Base-by-base conservation (phyloP, 2,113 vertebrate genomes). In the Morone saxatilis region DNA sequence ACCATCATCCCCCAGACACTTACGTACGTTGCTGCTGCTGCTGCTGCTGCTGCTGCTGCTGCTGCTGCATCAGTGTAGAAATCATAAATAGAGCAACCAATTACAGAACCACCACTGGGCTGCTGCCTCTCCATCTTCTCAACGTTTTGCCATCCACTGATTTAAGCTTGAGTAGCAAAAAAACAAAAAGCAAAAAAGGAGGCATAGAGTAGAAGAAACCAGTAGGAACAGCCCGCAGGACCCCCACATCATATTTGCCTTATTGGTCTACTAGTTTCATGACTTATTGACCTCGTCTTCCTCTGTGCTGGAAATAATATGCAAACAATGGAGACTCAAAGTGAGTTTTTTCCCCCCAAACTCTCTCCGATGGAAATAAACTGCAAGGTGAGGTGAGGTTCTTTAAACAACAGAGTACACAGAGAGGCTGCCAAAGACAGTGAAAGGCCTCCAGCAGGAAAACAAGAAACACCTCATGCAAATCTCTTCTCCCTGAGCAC, bases 51-150 rank as follows among this genome's bases (percentile, higher is more conserved):
- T 51, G 25, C 25, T 25, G 25, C 76, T 59, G 51, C 50, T 76
- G 59, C 40, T 51, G 43, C 70, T 60, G 51, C 54, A 20, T 43
- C 22, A 1, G 51, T 38, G 71, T 57, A 45, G 47, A 76, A 19
- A 74, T 85, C 86, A 70, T 56, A 78, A 71, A 61, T 57, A 50
- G 50, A 72, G 70, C 43, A 76, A 59, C 69, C 80, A 86, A 60
- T 86, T 83, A 89, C 68, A n/a, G 72, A 31, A 59, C 8, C 43
- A 48, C 45, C 36, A 48, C 77, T 38, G 50, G 36, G 45, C 62
- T 75, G 22, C 69, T 47, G 53, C 72, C 43, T 53, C 83, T 53
- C 16, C 53, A 31, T 16, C 66, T 53, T 71, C 8, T 72, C 53
- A 47, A 12, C 0, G 8, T 70, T 56, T 8, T 22, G 43, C 62